Evolutionary conservation across 2,797 vertebrate genomes (phyloP).

Genomic region (Uromys caudimaculatus): DNA sequence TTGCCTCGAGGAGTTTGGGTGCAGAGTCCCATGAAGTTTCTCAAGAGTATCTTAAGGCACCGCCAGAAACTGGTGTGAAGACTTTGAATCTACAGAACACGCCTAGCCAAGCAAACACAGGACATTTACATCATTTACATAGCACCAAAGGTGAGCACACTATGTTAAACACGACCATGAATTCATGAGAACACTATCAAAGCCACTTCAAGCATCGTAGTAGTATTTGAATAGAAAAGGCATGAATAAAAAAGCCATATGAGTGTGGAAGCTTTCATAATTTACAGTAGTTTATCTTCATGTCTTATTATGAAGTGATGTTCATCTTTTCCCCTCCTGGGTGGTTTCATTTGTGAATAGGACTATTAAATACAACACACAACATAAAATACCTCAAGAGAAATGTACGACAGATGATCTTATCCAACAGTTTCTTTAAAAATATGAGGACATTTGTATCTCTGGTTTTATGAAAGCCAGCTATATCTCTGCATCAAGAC

Average conservation of each 20-base stretch:
- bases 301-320: constrained; percentile 58
- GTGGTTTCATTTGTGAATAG: constrained; percentile 75
- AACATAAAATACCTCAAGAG: constrained; percentile 54
- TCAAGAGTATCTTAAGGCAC: constrained; percentile 74
- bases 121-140: constrained; percentile 68
- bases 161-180: constrained; percentile 80
- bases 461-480: constrained; percentile 71
- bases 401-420: constrained; percentile 72
- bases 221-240: constrained; percentile 82
- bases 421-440: constrained; percentile 66
- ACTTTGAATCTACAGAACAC: constrained; percentile 65
- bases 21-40: constrained; percentile 83
- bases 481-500: constrained; percentile 67
- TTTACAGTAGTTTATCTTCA: constrained; percentile 77
- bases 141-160: constrained; percentile 83
- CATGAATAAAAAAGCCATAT: constrained; percentile 72
- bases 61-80: constrained; percentile 78
- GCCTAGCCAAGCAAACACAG: constrained; percentile 80
- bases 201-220: constrained; percentile 80
- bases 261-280: constrained; percentile 71
- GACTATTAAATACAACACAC: constrained; percentile 71
- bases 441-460: constrained; percentile 76
- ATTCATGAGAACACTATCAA: constrained; percentile 84
- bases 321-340: constrained; percentile 30
- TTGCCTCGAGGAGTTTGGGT: constrained; percentile 79